Conservation (phyloP, 1,140 invertebrate species). For the Agrilus planipennis region DNA sequence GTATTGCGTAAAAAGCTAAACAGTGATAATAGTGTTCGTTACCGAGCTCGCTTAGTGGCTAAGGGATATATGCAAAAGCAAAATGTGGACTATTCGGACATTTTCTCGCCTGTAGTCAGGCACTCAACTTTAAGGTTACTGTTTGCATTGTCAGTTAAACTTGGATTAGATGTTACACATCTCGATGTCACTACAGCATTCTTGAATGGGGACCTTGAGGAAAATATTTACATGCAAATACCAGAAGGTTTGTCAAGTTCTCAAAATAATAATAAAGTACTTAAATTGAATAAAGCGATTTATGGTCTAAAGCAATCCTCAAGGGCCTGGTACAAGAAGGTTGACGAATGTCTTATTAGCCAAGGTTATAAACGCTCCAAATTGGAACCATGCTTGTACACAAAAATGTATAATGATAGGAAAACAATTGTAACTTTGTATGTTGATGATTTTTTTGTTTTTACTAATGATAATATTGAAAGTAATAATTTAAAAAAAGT, state of each 20-base stretch:
- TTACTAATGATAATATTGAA: not conserved
- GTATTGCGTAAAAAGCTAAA: conserved; percentile 32
- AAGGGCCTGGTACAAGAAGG: conserved; percentile 2
- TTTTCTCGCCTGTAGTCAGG: conserved; percentile 28
- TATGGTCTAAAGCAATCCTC: conserved; percentile 6
- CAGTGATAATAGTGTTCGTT: conserved; percentile 21
- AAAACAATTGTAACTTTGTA: not conserved
- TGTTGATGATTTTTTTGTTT: conserved; percentile 2
- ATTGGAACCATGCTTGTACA: conserved; percentile 1
- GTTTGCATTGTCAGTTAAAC: conserved; percentile 13
- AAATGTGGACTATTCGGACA: conserved; percentile 31
- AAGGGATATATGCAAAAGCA: conserved; percentile 30
- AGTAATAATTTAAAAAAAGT: not conserved
- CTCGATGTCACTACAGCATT: conserved; percentile 34
- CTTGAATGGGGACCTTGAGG: conserved; percentile 26
- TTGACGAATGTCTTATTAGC: conserved; percentile 1
- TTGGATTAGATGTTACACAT: conserved; percentile 13
- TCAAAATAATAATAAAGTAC: conserved; percentile 24
- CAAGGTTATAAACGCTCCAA: not conserved
- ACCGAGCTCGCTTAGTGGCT: conserved; percentile 31
- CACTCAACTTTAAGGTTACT: conserved; percentile 28
- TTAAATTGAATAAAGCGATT: conserved; percentile 14
- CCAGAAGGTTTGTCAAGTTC: conserved; percentile 23
- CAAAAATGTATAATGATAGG: not conserved
- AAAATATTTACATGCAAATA: conserved; percentile 30